These are phyloP conservation scores for Hypotaenidia philippensis DNA, from an alignment of 2,797 vertebrate species.

Conservation along the genomic window DNA sequence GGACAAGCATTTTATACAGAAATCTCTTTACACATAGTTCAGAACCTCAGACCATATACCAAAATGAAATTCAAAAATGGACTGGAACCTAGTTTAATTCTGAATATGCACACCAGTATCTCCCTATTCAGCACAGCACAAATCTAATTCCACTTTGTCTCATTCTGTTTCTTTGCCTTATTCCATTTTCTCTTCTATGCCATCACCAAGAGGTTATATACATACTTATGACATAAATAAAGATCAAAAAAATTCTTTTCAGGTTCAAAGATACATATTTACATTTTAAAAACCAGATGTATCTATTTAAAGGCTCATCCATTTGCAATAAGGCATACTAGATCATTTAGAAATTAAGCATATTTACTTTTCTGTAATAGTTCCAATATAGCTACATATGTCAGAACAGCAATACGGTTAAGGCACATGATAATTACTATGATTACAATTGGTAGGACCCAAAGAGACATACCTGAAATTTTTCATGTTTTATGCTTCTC, in stretches of 20 bases:
- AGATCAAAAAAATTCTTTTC: background rate
- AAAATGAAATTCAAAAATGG: background rate
- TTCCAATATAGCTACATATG: background rate
- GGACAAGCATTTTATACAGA: background rate
- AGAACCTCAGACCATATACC: background rate
- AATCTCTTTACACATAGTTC: background rate
- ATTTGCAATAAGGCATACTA: background rate
- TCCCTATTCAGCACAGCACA: background rate
- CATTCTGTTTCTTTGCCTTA: background rate
- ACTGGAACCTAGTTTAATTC: background rate
- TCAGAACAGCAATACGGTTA: conserved; percentile 4
- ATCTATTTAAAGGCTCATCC: background rate
- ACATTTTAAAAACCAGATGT: background rate
- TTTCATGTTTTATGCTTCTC: conserved; percentile 8
- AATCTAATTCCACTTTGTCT: background rate
- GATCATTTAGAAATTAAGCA: background rate
- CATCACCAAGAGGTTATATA: background rate
- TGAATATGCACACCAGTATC: background rate
- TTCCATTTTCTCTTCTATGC: background rate
- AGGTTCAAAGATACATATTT: background rate
- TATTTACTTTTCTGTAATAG: conserved; percentile 1
- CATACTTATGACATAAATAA: background rate
- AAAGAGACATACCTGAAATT: background rate
- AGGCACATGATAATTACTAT: background rate
- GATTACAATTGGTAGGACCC: conserved; percentile 22